A percentile compares a stretch with the other conserved stretches of the same genome.
Conservation (phyloP, 2,888 invertebrate genomes). For the Caenorhabditis becei region DNA sequence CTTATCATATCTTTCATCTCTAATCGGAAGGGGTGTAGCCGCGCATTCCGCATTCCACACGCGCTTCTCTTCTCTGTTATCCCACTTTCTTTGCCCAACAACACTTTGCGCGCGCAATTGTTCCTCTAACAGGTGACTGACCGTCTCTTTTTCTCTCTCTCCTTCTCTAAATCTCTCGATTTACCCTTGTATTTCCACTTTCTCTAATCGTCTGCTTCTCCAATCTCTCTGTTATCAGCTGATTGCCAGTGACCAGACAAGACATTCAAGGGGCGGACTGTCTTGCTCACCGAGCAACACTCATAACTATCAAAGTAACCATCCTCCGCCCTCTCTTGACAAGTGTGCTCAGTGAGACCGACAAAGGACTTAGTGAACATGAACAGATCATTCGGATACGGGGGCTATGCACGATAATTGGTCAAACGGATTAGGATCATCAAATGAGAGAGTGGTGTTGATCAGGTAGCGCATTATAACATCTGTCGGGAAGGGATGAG, state of each 20-base stretch:
- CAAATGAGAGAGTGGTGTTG: not conserved
- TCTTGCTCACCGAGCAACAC: not conserved
- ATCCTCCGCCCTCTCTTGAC: not conserved
- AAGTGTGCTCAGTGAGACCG: slow-evolving; percentile 1
- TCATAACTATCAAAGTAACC: not conserved
- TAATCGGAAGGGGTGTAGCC: slow-evolving; percentile 1
- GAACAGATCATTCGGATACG: slow-evolving; percentile 1
- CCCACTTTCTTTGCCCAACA: slow-evolving; percentile 20
- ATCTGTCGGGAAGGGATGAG: not conserved
- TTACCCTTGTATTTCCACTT: not conserved
- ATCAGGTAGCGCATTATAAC: slow-evolving; percentile 2
- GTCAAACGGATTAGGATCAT: slow-evolving; percentile 27
- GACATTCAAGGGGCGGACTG: not conserved
- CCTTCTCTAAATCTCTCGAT: not conserved
- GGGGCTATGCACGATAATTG: slow-evolving; percentile 27
- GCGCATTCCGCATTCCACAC: slow-evolving; percentile 41
- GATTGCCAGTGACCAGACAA: slow-evolving; percentile 7
- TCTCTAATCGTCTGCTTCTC: not conserved
- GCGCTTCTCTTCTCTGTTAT: slow-evolving; percentile 32
- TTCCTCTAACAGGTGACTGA: slow-evolving; percentile 18
- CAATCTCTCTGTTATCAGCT: slow-evolving; percentile 8
- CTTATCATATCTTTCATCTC: slow-evolving; percentile 21
- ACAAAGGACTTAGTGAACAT: slow-evolving; percentile 28
- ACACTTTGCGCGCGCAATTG: slow-evolving; percentile 24
- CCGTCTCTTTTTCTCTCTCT: slow-evolving; percentile 7